Evolutionary conservation across 2,113 vertebrate genomes (phyloP), one percentile per base, ranked within the genome.

Genomic region (Rhodinocichla rosea): DNA sequence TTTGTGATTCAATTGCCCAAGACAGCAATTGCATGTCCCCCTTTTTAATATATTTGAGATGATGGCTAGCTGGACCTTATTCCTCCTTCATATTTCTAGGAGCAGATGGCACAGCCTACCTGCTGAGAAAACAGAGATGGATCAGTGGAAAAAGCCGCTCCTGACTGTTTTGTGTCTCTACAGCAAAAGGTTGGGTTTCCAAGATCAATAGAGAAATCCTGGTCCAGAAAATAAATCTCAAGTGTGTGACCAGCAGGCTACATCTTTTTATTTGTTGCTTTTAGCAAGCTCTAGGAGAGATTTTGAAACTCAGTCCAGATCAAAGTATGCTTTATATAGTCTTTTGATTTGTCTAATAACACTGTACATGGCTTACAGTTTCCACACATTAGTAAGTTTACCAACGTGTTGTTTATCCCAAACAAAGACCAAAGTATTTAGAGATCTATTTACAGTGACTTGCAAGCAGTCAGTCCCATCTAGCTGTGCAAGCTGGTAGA

Each of bases 151-250:
- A 76, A 86, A 37, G 42, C 57, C 62, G 33, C 32, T 82, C 71
- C 89, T 28, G 63, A 42, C 63, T 63, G 40, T 67, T 91, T 76
- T 69, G 8, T 68, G 19, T 39, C 63, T 91, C 63, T 77, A 59
- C 33, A 85, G 59, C 67, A 85, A 92, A 91, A 88, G 33, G 20
- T 6, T 42, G 28, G 6, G 47, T 78, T 79, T 87, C 85, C 71
- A 97, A 96, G 71, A 96, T 83, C 68, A 96, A 93, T 75, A 92
- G 45, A 86, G 33, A 90, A 94, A 96, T 90, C 60, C 63, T 88
- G 75, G 83, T 84, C 56, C 71, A 94, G 39, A 86, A 94, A 93
- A 94, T 70, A 94, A 92, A 94, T 90, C 75, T 47, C 80, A 49
- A 88, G 81, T 6, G 3, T 39, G 76, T 15, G 45, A 87, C 62